Evolutionary conservation across 2,888 invertebrate species (phyloP).

Genomic region (Phytoseiulus persimilis): DNA sequence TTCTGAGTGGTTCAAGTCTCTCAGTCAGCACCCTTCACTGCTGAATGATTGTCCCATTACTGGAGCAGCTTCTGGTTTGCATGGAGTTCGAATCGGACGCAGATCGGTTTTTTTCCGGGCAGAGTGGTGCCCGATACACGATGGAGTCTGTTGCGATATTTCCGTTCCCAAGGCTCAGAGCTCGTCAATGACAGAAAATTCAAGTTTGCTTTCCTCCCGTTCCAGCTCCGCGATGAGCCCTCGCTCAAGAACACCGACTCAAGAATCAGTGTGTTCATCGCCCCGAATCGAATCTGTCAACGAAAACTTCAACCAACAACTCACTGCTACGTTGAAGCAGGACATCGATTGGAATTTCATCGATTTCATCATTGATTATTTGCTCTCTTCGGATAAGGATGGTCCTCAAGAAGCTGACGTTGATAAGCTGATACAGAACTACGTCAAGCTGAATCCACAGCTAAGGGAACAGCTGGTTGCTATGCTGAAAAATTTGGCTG

Average conservation of each 20-base stretch:
- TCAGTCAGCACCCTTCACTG: too few species aligned
- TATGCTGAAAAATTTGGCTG: slow-evolving; percentile 21
- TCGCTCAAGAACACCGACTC: neutral
- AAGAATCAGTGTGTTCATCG: neutral
- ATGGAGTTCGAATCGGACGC: too few species aligned
- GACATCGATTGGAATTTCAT: slow-evolving; percentile 29
- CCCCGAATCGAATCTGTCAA: neutral
- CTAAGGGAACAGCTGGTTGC: slow-evolving; percentile 11
- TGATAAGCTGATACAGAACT: neutral
- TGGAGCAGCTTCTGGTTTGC: too few species aligned
- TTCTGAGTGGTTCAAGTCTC: too few species aligned
- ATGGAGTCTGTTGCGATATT: too few species aligned
- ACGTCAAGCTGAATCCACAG: slow-evolving; percentile 17
- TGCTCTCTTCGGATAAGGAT: slow-evolving; percentile 17
- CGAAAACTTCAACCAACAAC: neutral
- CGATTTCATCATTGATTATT: slow-evolving; percentile 21
- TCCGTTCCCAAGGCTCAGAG: too few species aligned
- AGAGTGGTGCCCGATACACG: too few species aligned
- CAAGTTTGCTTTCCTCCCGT: neutral
- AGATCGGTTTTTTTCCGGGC: too few species aligned
- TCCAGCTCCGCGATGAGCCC: neutral
- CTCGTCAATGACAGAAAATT: neutral
- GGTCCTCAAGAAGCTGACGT: neutral
- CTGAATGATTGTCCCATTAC: too few species aligned
- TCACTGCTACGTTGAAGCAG: neutral